Evolutionary conservation across 2,797 vertebrate species (phyloP).

Genomic region (Pangasius krempfi): DNA sequence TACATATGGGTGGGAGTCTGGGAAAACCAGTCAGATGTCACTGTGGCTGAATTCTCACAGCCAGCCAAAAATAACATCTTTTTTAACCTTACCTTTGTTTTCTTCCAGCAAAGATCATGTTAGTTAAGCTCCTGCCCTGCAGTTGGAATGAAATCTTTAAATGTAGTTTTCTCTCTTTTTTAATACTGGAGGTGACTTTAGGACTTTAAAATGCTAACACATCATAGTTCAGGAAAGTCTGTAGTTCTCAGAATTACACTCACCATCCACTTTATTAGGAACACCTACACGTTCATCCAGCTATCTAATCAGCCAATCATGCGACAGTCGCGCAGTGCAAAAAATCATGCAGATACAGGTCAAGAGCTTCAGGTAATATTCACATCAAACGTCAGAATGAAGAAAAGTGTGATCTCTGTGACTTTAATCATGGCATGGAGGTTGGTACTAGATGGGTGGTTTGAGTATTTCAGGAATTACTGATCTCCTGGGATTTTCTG

Average conservation of each 20-base stretch:
- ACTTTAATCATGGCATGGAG: neutral
- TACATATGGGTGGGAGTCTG: neutral
- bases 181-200: neutral
- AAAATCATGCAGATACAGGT: neutral
- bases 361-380: neutral
- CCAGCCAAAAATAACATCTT: too few species aligned
- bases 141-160: neutral
- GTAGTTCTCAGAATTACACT: too few species aligned
- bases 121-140: neutral
- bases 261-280: neutral
- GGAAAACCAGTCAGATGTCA: neutral
- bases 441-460: neutral
- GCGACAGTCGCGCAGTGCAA: neutral
- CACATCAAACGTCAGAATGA: neutral
- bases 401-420: neutral
- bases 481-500: neutral
- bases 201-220: neutral
- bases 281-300: too few species aligned
- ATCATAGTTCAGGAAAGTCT: neutral
- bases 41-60: neutral
- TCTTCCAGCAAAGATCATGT: neutral
- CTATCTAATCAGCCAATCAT: neutral
- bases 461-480: neutral
- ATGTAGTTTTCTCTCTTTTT: neutral
- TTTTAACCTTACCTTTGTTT: neutral